These are phyloP conservation scores for Escarpia spicata DNA, from an alignment of 2,888 invertebrate genomes.

Conservation along the genomic window DNA sequence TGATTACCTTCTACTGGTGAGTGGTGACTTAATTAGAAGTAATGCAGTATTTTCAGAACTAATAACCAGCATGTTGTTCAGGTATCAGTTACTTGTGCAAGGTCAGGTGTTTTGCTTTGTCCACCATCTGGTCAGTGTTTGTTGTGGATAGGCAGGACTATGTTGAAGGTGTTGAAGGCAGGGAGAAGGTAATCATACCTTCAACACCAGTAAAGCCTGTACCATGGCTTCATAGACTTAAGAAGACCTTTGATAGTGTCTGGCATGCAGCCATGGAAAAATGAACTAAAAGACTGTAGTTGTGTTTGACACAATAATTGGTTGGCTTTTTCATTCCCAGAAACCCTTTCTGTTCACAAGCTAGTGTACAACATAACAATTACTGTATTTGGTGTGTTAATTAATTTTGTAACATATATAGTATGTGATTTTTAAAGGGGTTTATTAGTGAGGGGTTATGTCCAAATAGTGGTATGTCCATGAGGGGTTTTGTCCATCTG, in stretches of 20 bases:
- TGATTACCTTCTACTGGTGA: not conserved
- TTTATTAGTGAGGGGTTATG: too few species aligned
- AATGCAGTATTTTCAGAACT: not conserved
- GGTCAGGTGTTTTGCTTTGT: not conserved
- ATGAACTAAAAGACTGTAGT: not conserved
- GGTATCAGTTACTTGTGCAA: not conserved
- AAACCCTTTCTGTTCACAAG: not conserved
- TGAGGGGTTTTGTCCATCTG: too few species aligned
- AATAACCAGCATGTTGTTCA: not conserved
- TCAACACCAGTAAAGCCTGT: too few species aligned
- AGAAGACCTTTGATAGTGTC: too few species aligned
- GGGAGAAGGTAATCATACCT: too few species aligned
- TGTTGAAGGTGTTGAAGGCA: too few species aligned
- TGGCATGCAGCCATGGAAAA: too few species aligned
- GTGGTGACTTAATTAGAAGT: not conserved
- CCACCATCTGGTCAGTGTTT: not conserved
- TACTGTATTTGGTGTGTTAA: not conserved
- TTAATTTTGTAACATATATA: too few species aligned
- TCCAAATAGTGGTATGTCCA: too few species aligned
- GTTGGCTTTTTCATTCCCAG: not conserved
- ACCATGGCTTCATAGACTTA: too few species aligned
- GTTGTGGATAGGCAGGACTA: not conserved
- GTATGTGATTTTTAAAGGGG: too few species aligned
- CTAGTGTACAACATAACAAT: not conserved
- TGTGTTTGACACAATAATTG: not conserved